phyloP scores from a whole-genome alignment of 2,888 invertebrate species.

The Tetramorium bicarinatum region DNA sequence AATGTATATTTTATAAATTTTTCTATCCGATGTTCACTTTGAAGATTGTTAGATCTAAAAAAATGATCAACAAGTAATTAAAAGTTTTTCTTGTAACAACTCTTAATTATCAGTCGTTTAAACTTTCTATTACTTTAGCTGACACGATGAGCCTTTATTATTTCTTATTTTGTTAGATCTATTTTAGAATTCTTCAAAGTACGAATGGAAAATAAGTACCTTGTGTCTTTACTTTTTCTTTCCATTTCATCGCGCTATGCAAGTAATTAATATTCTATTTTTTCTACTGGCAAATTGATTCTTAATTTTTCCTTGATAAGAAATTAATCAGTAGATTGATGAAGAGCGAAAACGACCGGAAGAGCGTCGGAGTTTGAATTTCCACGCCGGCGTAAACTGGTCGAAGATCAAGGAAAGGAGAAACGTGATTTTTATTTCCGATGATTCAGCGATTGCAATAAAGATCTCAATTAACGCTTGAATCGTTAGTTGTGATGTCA shows the following conservation, averaged over 20 bases:
- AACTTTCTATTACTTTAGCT: too few relatives aligned
- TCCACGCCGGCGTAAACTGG: not conserved
- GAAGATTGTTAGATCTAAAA: too few relatives aligned
- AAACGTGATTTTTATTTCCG: conserved; percentile 27
- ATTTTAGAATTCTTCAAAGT: not conserved
- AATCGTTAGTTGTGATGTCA: conserved; percentile 30
- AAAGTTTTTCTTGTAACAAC: too few relatives aligned
- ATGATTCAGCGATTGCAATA: conserved; percentile 45
- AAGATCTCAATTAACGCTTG: conserved; percentile 28
- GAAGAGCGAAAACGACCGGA: not conserved
- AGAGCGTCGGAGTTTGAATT: not conserved
- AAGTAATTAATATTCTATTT: not conserved
- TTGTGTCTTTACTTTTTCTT: not conserved
- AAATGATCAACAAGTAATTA: too few relatives aligned
- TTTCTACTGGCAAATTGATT: not conserved
- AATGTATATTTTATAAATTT: not conserved
- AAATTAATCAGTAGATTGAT: not conserved
- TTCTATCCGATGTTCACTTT: not conserved
- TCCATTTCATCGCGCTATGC: not conserved
- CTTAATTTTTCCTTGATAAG: not conserved
- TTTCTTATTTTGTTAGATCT: not conserved
- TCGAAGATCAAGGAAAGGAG: conserved; percentile 14
- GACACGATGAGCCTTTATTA: too few relatives aligned
- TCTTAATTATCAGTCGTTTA: too few relatives aligned
- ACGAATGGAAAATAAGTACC: not conserved